Evolutionary conservation across 2,113 vertebrate genomes (phyloP), one percentile per base, ranked within the genome.

Genomic region (Limnothrissa miodon): DNA sequence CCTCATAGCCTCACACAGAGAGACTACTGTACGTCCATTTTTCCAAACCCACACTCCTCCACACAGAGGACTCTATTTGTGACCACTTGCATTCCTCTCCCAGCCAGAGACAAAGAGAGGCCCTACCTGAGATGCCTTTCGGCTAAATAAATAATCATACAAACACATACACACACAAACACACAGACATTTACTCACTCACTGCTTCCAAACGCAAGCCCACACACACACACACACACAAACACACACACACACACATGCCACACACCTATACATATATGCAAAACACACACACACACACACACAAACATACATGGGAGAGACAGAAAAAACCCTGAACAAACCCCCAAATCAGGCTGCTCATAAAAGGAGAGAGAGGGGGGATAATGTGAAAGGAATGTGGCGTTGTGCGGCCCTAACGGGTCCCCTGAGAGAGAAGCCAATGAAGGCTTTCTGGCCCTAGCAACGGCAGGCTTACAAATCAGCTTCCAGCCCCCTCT

Each of bases 401-500:
- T 87, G 46, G 85, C 79, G 82, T 78, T 85, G 78, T 51, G 7
- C 89, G 89, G 90, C 89, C 93, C 93, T 94, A 93, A 95, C 88
- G 93, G 89, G 91, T 93, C 96, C 93, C 94, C 70, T 36, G 94
- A 94, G 96, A 92, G 89, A 83, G 90, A 92, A 91, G 93, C 93
- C 93, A 95, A 94, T 93, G 93, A 93, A 95, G 91, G 93, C 92
- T 89, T 91, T 94, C 94, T 95, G 94, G 93, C 94, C 93, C 89
- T 89, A 83, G 2, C 88, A 90, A 92, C 86, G 85, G 93, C 92
- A 93, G 91, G 92, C 90, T 94, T 95, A 94, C 95, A 95, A 96
- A 96, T 93, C 93, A 95, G 95, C 92, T 93, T 95, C 94, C 95
- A 94, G 93, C 93, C 66, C 82, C 81, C 53, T 81, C 74, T 85